Base-by-base conservation (phyloP, 2,888 invertebrate genomes). In the Acleris literana region DNA sequence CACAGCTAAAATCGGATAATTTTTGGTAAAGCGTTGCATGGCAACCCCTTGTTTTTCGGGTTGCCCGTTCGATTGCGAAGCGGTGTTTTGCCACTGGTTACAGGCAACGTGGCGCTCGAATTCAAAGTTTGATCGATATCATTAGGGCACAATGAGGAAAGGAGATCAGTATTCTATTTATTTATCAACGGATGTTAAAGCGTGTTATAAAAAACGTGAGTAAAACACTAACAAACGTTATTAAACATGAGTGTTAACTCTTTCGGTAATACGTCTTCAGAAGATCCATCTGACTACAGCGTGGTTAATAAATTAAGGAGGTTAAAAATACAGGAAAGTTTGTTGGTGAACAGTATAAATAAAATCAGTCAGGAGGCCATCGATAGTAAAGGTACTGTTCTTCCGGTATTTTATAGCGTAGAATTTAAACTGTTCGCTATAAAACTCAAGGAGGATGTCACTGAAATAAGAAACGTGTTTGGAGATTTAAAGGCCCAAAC, bases 291-390 rank as follows among this genome's bases (percentile, higher is more conserved):
- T 56, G 68, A 69, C 20, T 62, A 69, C 46, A 76, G 70, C 71
- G 64, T 81, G 7, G 48, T 71, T 17, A 84, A 86, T 11, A 86
- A 83, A 75, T 61, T 90, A 57, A 81, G 85, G 71, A 76, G 89
- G 69, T 72, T 92, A 46, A 87, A 86, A 82, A 88, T 92, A 70
- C 88, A 91, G 74, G 90, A 91, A 82, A 79, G 75, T 70, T 68
- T 90, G 58, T 72, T 88, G 20, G 49, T 76, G 29, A 82, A 86
- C 66, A 73, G 71, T 68, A 63, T 81, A 48, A 72, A 71, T 57
- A 80, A 79, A 56, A 70, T 66, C 16, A 52, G 75, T 55, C 54
- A 68, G 22, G 69, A 58, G 9, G 63, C 71, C 49, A 68, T 69
- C 64, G 67, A 70, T 64, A 39, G 51, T n/a, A 73, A 74, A 53